Evolutionary conservation across 2,113 vertebrate species (phyloP).

Genomic region (Rhinolophus sinicus): DNA sequence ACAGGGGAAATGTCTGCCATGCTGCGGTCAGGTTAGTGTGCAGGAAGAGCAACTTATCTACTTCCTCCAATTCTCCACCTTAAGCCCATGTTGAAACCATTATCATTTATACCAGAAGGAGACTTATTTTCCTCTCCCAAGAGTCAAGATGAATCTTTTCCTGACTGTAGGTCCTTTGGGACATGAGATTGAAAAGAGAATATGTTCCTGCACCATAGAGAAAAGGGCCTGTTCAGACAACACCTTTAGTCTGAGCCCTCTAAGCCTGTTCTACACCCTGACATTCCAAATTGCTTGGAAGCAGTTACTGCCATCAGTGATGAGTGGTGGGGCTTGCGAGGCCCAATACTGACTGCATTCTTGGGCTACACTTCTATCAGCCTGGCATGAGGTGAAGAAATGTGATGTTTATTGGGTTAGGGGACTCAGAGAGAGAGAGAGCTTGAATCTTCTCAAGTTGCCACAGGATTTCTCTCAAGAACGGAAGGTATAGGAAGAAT

Average conservation of each 20-base stretch:
- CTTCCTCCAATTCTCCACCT: not conserved
- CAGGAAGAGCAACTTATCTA: not conserved
- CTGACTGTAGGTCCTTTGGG: not conserved
- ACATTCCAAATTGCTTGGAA: not conserved
- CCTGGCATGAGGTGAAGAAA: not conserved
- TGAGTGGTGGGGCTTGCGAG: not conserved
- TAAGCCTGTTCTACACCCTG: not conserved
- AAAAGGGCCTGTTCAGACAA: not conserved
- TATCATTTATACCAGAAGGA: not conserved
- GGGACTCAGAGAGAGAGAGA: not conserved
- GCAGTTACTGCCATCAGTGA: not conserved
- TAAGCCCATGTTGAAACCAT: not conserved
- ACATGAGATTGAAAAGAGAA: not conserved
- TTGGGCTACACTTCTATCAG: not conserved
- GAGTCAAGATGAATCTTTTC: not conserved
- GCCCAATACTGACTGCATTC: not conserved
- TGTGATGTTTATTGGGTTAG: not conserved
- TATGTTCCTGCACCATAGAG: not conserved
- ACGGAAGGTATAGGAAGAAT: constrained; percentile 10
- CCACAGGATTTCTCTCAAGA: constrained; percentile 9
- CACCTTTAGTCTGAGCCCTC: not conserved
- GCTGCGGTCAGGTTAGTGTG: not conserved
- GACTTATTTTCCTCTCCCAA: not conserved
- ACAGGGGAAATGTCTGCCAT: not conserved
- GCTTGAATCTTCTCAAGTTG: not conserved